Conservation (phyloP, 2,113 vertebrate species). For the Oenanthe melanoleuca region DNA sequence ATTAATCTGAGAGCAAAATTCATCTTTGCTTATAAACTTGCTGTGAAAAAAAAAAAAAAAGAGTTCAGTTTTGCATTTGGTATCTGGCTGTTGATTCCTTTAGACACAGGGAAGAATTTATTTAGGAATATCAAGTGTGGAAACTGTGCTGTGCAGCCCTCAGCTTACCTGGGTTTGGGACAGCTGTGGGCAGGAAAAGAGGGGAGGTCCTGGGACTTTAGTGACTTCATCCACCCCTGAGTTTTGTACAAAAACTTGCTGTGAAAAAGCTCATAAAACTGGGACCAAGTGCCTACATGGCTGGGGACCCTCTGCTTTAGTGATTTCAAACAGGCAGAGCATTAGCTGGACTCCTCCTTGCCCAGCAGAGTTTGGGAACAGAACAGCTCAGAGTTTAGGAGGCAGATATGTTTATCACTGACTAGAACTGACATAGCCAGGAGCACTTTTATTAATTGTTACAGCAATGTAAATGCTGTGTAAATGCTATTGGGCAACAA, state of each 20-base stretch:
- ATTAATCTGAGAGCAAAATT: neutral
- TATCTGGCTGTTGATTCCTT: neutral
- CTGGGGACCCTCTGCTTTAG: neutral
- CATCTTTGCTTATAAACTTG: neutral
- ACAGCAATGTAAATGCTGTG: neutral
- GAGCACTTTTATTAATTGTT: neutral
- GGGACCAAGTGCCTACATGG: neutral
- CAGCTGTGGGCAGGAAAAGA: neutral
- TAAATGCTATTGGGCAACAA: neutral
- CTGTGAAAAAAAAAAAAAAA: neutral
- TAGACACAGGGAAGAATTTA: neutral
- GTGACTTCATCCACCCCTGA: neutral
- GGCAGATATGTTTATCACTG: neutral
- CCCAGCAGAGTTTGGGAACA: neutral
- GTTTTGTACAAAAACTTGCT: neutral
- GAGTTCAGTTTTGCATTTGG: neutral
- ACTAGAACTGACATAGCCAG: neutral
- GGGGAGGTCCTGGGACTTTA: neutral
- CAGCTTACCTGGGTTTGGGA: neutral
- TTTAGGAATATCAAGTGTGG: neutral
- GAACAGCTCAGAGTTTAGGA: neutral
- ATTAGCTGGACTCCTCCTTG: neutral
- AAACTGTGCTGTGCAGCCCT: accelerated
- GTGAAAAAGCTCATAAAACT: accelerated
- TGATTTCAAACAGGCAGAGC: neutral